phyloP scores from a whole-genome alignment of 2,797 vertebrate species.

The Myotis findleyi region DNA sequence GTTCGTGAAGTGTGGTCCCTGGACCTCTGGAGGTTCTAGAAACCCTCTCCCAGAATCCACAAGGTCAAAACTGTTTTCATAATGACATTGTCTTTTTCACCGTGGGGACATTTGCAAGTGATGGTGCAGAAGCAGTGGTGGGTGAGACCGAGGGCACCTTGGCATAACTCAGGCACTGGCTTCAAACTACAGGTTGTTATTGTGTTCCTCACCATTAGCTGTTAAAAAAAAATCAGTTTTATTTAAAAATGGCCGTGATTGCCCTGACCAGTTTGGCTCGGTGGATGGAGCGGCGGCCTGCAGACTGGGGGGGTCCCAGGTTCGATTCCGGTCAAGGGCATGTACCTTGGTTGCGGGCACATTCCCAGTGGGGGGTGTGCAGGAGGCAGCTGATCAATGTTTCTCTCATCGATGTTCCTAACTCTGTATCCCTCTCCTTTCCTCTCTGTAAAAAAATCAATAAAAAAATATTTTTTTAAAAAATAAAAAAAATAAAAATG shows the following conservation, averaged over 20 bases:
- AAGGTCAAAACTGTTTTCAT: background rate
- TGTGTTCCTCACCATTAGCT: background rate
- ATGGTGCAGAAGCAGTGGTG: background rate
- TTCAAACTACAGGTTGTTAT: background rate
- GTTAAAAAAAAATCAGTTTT: background rate
- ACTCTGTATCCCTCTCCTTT: no score
- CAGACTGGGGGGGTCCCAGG: no score
- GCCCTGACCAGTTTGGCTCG: no score
- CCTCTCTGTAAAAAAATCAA: no score
- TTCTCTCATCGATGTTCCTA: no score
- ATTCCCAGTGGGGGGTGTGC: no score
- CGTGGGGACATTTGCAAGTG: background rate
- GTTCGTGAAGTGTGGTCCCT: background rate
- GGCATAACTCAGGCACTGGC: background rate
- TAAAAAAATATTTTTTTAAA: no score
- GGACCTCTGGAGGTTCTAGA: background rate
- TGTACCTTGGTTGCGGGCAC: no score
- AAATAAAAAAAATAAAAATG: background rate
- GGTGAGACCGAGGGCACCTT: no score
- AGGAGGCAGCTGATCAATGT: no score
- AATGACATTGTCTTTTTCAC: background rate
- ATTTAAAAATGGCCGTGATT: background rate
- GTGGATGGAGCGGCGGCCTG: no score
- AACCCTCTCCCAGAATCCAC: background rate
- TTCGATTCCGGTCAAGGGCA: no score